These are phyloP conservation scores for Brienomyrus brachyistius DNA, from an alignment of 2,113 vertebrate species.

Conservation along the genomic window DNA sequence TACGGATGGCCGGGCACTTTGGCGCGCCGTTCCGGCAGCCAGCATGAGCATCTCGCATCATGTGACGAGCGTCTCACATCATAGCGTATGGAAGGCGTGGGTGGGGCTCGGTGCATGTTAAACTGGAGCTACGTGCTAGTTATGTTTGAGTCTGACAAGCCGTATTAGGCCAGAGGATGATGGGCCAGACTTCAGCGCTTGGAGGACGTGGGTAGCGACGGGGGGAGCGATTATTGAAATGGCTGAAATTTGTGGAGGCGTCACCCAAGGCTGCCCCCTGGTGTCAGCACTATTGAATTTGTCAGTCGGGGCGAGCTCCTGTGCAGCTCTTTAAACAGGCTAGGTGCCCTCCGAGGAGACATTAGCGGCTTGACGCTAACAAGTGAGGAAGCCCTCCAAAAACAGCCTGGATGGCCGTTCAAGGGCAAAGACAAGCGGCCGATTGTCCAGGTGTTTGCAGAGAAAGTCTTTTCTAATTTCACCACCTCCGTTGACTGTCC, in stretches of 20 bases:
- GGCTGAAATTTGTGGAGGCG: constrained; percentile 23
- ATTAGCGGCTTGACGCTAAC: background rate
- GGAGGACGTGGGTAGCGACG: background rate
- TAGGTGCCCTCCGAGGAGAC: background rate
- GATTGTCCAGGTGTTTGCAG: background rate
- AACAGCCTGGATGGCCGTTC: background rate
- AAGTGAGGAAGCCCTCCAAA: background rate
- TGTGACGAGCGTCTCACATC: constrained; percentile 21
- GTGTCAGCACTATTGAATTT: background rate
- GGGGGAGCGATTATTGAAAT: background rate
- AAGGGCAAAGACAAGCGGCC: background rate
- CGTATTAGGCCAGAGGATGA: background rate
- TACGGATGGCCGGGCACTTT: constrained; percentile 27
- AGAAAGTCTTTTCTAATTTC: background rate
- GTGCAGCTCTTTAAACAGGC: background rate
- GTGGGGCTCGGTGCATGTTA: background rate
- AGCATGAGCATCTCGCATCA: constrained; percentile 30
- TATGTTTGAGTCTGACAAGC: background rate
- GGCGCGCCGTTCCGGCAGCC: constrained; percentile 36
- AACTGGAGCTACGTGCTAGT: background rate
- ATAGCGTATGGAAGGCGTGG: constrained; percentile 35
- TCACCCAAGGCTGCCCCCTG: background rate
- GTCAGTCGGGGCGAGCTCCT: background rate
- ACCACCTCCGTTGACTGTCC: background rate
- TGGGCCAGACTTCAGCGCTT: no score